Percentiles rank a stretch among this genome's conserved stretches.
phyloP scores from a whole-genome alignment of 1,140 invertebrate genomes.

The Agrilus planipennis region DNA sequence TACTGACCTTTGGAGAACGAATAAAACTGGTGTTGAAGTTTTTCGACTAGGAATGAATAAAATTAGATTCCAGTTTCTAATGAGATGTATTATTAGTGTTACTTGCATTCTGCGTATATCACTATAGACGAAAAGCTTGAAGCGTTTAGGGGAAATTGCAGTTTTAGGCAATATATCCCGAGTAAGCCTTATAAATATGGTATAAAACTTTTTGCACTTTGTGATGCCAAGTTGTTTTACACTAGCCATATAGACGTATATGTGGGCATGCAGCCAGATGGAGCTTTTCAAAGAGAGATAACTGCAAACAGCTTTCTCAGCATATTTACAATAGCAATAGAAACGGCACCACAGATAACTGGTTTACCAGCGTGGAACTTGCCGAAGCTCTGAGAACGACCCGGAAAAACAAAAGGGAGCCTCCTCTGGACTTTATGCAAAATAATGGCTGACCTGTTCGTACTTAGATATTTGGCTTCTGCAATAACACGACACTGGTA shows the following conservation, averaged over 20 bases:
- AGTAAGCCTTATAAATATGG: constrained; percentile 29
- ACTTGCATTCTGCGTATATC: constrained; percentile 21
- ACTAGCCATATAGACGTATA: constrained; percentile 26
- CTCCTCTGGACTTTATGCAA: constrained; percentile 1
- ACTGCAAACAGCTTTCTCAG: neutral
- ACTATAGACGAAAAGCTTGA: constrained; percentile 33
- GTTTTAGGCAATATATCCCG: constrained; percentile 33
- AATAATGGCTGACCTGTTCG: too few species aligned
- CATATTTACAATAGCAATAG: too few species aligned
- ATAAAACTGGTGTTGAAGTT: neutral
- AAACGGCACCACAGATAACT: too few species aligned
- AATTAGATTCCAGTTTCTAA: neutral
- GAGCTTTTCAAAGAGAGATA: constrained; percentile 14
- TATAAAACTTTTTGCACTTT: constrained; percentile 29
- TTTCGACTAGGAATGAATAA: neutral
- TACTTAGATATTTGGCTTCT: constrained; percentile 1
- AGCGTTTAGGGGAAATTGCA: constrained; percentile 30
- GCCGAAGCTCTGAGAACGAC: neutral
- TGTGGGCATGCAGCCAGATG: constrained; percentile 24
- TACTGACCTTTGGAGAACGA: neutral
- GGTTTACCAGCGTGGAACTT: too few species aligned
- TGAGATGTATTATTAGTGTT: too few species aligned
- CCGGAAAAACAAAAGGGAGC: constrained; percentile 4
- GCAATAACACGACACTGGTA: neutral
- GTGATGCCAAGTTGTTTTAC: constrained; percentile 26